Percentiles rank a stretch among this genome's conserved stretches.
Evolutionary conservation across 2,888 invertebrate species (phyloP).

Genomic region (Drosophila crucigera): DNA sequence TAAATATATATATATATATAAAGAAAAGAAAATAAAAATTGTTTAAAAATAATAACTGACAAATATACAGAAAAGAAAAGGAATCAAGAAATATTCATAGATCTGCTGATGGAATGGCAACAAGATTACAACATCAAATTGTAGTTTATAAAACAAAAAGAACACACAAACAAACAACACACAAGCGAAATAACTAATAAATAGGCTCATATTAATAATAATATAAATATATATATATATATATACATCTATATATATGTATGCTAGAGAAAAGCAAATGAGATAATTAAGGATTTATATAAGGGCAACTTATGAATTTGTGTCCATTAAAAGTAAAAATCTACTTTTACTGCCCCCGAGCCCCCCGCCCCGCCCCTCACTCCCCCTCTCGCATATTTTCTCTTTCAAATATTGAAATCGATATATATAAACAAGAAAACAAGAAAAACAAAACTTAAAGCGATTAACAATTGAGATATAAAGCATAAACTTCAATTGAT

Average conservation of each 20-base stretch:
- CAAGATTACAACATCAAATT: slow-evolving; percentile 32
- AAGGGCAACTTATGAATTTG: slow-evolving; percentile 66
- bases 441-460: slow-evolving; percentile 34
- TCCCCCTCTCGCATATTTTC: slow-evolving; percentile 56
- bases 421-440: slow-evolving; percentile 30
- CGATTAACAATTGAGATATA: slow-evolving; percentile 41
- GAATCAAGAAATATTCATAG: slow-evolving; percentile 15
- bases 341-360: slow-evolving; percentile 35
- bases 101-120: slow-evolving; percentile 40
- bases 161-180: slow-evolving; percentile 16
- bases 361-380: background rate
- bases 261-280: slow-evolving; percentile 43
- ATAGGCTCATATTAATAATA: slow-evolving; percentile 33
- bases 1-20: slow-evolving; percentile 42
- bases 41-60: slow-evolving; percentile 47
- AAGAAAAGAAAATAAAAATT: slow-evolving; percentile 35
- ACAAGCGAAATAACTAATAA: slow-evolving; percentile 30
- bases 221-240: background rate
- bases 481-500: slow-evolving; percentile 64
- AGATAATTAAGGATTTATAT: slow-evolving; percentile 43
- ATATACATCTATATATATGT: slow-evolving; percentile 2
- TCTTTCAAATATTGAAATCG: slow-evolving; percentile 63
- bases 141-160: slow-evolving; percentile 47
- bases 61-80: slow-evolving; percentile 19
- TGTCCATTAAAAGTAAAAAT: slow-evolving; percentile 61